phyloP scores from a whole-genome alignment of 2,888 invertebrate genomes.

The Myopa tessellatipennis region DNA sequence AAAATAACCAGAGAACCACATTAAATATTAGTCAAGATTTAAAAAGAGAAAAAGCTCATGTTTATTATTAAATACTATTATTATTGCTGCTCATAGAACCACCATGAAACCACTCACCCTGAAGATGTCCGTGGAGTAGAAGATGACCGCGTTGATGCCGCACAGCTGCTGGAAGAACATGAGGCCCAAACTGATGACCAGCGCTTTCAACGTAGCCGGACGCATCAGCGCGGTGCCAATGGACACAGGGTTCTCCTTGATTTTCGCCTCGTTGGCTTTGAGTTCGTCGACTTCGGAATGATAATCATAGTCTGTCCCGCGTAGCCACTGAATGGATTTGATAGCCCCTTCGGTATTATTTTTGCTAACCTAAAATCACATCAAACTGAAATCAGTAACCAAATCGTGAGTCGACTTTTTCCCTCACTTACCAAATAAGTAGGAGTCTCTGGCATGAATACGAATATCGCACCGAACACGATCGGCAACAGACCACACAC shows the following conservation, averaged over 20 bases:
- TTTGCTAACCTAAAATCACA: constrained; percentile 65
- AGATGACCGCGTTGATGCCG: constrained; percentile 86
- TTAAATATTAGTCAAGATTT: neutral
- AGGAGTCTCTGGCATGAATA: constrained; percentile 90
- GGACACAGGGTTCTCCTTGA: constrained; percentile 71
- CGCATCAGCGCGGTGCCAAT: constrained; percentile 72
- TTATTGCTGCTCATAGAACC: neutral
- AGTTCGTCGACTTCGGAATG: constrained; percentile 75
- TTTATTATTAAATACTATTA: too few species aligned
- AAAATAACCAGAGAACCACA: too few species aligned
- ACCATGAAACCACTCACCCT: constrained; percentile 67
- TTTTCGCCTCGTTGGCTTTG: constrained; percentile 70
- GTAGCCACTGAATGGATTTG: constrained; percentile 76
- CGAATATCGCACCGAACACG: constrained; percentile 76
- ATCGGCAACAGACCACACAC: constrained; percentile 69
- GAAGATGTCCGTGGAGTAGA: constrained; percentile 83
- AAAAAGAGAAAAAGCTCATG: neutral
- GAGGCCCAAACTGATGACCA: constrained; percentile 79
- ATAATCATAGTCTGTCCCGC: constrained; percentile 78
- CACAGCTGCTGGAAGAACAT: constrained; percentile 92
- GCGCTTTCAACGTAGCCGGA: constrained; percentile 73
- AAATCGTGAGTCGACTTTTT: neutral
- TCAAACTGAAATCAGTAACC: neutral
- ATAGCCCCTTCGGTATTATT: constrained; percentile 75
- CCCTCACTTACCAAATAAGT: constrained; percentile 71